Evolutionary conservation across 2,888 invertebrate genomes (phyloP).

Genomic region (Plemyria rubiginata): DNA sequence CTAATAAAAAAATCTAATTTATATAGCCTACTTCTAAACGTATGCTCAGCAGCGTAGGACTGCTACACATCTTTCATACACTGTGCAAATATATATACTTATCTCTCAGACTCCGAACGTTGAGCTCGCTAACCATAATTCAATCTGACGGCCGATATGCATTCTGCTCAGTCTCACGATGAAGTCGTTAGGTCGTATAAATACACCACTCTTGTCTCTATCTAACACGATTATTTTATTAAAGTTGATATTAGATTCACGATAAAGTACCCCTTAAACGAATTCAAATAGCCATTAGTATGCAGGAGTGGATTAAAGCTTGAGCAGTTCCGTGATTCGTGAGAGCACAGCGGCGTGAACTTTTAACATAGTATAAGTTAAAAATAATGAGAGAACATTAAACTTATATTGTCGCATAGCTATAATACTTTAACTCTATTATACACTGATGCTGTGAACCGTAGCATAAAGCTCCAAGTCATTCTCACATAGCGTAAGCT

Average conservation of each 20-base stretch:
- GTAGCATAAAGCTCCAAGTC: conserved; percentile 15
- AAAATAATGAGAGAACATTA: background rate
- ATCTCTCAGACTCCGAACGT: too few relatives aligned
- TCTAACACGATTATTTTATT: background rate
- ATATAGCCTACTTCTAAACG: too few relatives aligned
- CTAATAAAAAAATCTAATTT: too few relatives aligned
- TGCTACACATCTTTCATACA: too few relatives aligned
- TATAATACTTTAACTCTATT: conserved; percentile 1
- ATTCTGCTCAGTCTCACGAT: too few relatives aligned
- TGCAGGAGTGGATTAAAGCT: background rate
- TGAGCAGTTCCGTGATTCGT: background rate
- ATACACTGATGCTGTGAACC: background rate
- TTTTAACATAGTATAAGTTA: background rate
- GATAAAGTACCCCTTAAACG: background rate
- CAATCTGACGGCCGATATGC: too few relatives aligned
- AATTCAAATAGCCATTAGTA: background rate
- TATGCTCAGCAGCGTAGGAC: too few relatives aligned
- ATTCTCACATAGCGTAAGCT: conserved; percentile 20
- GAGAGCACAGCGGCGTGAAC: background rate
- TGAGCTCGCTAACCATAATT: too few relatives aligned
- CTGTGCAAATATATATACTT: too few relatives aligned
- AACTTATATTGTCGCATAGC: background rate
- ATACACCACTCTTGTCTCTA: too few relatives aligned
- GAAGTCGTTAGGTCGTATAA: too few relatives aligned
- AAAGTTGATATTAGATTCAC: background rate